Evolutionary conservation across 2,113 vertebrate species (phyloP).

Genomic region (Indicator indicator): DNA sequence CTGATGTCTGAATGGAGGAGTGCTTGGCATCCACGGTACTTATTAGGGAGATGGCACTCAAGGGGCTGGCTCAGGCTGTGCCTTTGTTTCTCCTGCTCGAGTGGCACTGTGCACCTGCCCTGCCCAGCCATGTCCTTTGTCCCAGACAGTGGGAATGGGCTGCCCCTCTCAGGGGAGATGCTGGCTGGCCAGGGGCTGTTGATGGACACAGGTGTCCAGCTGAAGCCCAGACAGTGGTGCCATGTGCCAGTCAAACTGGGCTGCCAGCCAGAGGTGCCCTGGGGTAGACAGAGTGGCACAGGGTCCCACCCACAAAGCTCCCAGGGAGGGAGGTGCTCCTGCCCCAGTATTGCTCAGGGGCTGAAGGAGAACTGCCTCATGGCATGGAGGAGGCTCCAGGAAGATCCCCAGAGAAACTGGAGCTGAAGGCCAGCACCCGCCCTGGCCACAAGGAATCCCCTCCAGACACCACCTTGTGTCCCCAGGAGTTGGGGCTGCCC

Average conservation of each 20-base stretch:
- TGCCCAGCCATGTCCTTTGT: background rate
- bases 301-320: background rate
- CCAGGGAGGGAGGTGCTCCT: background rate
- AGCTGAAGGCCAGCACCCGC: background rate
- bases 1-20: background rate
- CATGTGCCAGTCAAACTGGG: background rate
- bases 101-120: background rate
- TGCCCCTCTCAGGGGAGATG: background rate
- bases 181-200: background rate
- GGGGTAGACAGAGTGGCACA: background rate
- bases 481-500: background rate
- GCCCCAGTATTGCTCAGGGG: background rate
- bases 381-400: background rate
- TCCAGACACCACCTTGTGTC: background rate
- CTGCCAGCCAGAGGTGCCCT: background rate
- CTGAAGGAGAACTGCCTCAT: background rate
- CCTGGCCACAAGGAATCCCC: background rate
- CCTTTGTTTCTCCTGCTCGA: background rate
- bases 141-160: background rate
- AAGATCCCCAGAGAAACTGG: background rate
- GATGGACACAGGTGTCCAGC: background rate
- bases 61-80: background rate
- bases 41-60: accelerated
- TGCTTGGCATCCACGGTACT: background rate
- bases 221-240: background rate